These are phyloP conservation scores for Theocolax elegans DNA, from an alignment of 1,140 invertebrate genomes.

Conservation along the genomic window DNA sequence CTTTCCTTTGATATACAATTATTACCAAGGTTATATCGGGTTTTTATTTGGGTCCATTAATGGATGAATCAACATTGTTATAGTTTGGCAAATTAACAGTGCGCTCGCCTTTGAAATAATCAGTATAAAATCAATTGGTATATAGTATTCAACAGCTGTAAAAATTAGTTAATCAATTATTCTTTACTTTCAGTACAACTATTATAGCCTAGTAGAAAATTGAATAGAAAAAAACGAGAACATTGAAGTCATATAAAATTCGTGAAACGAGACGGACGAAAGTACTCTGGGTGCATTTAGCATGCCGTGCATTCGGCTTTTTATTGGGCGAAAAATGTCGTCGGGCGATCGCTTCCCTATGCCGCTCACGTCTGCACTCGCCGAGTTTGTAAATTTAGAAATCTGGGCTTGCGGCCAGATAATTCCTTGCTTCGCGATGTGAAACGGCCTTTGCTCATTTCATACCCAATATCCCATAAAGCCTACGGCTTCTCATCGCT, in stretches of 20 bases:
- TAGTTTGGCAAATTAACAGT: too few relatives aligned
- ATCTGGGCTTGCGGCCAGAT: constrained; percentile 58
- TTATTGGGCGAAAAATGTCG: constrained; percentile 36
- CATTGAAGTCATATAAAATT: constrained; percentile 29
- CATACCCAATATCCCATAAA: constrained; percentile 64
- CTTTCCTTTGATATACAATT: too few relatives aligned
- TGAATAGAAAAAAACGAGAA: too few relatives aligned
- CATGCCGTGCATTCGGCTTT: constrained; percentile 25
- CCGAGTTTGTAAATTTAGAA: constrained; percentile 57
- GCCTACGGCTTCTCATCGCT: constrained; percentile 43
- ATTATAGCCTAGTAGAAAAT: too few relatives aligned
- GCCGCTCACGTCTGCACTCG: not conserved
- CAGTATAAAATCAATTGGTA: too few relatives aligned
- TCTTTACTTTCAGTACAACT: not conserved
- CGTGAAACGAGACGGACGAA: constrained; percentile 26
- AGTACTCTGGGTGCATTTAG: constrained; percentile 20
- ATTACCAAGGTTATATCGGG: too few relatives aligned
- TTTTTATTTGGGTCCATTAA: too few relatives aligned
- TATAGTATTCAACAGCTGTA: too few relatives aligned
- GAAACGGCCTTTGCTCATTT: constrained; percentile 64
- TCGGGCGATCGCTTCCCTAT: constrained; percentile 21
- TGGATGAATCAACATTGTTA: too few relatives aligned
- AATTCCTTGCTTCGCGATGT: constrained; percentile 62
- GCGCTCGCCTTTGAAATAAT: too few relatives aligned
- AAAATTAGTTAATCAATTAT: too few relatives aligned